A percentile compares a stretch with the other conserved stretches of the same genome.
These are phyloP conservation scores for Chrysotoxum bicinctum DNA, from an alignment of 2,888 invertebrate species.

Conservation along the genomic window DNA sequence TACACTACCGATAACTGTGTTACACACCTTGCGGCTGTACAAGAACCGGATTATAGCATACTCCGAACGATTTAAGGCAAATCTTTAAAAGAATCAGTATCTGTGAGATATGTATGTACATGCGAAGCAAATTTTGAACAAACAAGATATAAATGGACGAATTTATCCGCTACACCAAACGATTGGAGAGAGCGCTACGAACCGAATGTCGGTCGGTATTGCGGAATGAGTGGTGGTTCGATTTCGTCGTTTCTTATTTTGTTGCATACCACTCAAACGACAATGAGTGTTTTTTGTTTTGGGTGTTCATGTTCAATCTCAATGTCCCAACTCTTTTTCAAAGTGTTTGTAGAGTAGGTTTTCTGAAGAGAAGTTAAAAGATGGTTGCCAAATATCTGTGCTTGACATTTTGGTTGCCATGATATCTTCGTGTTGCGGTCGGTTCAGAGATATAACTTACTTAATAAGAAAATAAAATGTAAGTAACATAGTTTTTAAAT, in stretches of 20 bases:
- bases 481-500: no score
- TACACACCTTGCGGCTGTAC: constrained; percentile 70
- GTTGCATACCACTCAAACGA: constrained; percentile 39
- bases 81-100: constrained; percentile 51
- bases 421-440: no score
- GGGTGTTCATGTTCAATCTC: background rate
- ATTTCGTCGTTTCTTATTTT: constrained; percentile 62
- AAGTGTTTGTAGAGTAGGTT: constrained; percentile 6
- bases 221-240: constrained; percentile 53
- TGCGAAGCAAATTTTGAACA: constrained; percentile 19
- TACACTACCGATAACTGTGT: constrained; percentile 62
- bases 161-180: constrained; percentile 58
- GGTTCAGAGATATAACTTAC: no score
- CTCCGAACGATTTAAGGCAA: constrained; percentile 59
- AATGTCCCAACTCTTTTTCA: background rate
- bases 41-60: constrained; percentile 67
- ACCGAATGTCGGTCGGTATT: constrained; percentile 42
- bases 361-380: background rate
- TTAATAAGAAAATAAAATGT: no score
- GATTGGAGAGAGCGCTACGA: constrained; percentile 63
- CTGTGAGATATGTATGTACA: constrained; percentile 56
- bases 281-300: constrained; percentile 37
- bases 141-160: constrained; percentile 11
- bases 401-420: no score
- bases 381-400: constrained; percentile 7